Evolutionary conservation across 2,888 invertebrate species (phyloP).

Genomic region (Acanthosepion pharaonis): DNA sequence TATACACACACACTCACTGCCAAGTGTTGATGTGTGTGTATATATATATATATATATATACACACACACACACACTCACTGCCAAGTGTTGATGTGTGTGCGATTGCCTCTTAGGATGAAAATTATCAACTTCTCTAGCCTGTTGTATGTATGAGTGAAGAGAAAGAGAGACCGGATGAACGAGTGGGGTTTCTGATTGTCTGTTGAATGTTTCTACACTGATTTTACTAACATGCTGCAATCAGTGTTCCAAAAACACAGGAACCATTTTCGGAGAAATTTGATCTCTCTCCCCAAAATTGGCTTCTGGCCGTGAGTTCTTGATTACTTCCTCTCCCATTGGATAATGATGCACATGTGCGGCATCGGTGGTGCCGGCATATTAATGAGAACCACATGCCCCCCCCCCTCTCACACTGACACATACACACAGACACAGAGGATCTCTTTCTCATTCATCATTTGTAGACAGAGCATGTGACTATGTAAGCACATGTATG

Average conservation of each 20-base stretch:
- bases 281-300: not conserved
- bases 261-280: constrained; percentile 8
- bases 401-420: not conserved
- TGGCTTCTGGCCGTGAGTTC: not conserved
- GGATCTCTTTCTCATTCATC: not conserved
- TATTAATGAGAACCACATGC: constrained; percentile 22
- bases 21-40: no score
- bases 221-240: not conserved
- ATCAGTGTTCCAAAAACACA: constrained; percentile 13
- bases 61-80: no score
- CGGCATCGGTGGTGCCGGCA: not conserved
- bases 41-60: no score
- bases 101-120: no score
- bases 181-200: not conserved
- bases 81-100: no score
- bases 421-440: not conserved
- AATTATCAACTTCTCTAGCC: no score
- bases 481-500: not conserved
- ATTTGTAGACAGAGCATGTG: not conserved
- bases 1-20: no score
- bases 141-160: no score
- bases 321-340: constrained; percentile 1
- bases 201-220: not conserved
- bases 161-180: no score
- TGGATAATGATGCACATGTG: constrained; percentile 22